Conservation (phyloP, 1,140 invertebrate genomes). For the Lordiphosa clarofinis region DNA sequence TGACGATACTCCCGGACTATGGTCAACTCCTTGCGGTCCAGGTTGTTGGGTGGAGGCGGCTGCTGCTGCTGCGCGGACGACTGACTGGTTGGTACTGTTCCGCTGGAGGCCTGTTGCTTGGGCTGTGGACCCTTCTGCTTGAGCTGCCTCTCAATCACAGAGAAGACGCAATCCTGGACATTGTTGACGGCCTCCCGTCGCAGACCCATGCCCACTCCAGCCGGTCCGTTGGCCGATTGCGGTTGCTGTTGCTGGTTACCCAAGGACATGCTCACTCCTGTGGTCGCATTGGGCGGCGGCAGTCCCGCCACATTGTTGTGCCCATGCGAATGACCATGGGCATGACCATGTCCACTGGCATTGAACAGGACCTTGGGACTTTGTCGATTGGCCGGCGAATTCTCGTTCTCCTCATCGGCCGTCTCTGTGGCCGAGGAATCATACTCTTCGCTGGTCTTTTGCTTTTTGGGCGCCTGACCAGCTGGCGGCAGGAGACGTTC, state of each 20-base stretch:
- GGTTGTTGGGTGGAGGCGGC: conserved; percentile 38
- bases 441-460: conserved; percentile 85
- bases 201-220: conserved; percentile 65
- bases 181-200: conserved; percentile 61
- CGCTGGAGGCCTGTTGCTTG: conserved; percentile 53
- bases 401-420: conserved; percentile 88
- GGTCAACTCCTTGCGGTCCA: conserved; percentile 80
- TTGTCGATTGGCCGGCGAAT: conserved; percentile 81
- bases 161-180: conserved; percentile 72
- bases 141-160: conserved; percentile 58
- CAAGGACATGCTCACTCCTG: conserved; percentile 15
- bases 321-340: conserved; percentile 22
- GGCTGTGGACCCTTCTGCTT: conserved; percentile 79
- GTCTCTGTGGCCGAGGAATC: conserved; percentile 93
- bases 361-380: conserved; percentile 78
- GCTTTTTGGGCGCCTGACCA: conserved; percentile 77
- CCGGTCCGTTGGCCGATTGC: conserved; percentile 27
- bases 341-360: conserved; percentile 29
- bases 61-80: conserved; percentile 32
- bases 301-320: conserved; percentile 48
- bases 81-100: conserved; percentile 13
- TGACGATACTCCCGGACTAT: conserved; percentile 81
- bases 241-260: conserved; percentile 5
- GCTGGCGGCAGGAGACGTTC: conserved; percentile 73
- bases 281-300: conserved; percentile 39